Percentiles rank a stretch among this genome's conserved stretches.
phyloP scores from a whole-genome alignment of 2,797 vertebrate species.

The Neomorphus geoffroyi region DNA sequence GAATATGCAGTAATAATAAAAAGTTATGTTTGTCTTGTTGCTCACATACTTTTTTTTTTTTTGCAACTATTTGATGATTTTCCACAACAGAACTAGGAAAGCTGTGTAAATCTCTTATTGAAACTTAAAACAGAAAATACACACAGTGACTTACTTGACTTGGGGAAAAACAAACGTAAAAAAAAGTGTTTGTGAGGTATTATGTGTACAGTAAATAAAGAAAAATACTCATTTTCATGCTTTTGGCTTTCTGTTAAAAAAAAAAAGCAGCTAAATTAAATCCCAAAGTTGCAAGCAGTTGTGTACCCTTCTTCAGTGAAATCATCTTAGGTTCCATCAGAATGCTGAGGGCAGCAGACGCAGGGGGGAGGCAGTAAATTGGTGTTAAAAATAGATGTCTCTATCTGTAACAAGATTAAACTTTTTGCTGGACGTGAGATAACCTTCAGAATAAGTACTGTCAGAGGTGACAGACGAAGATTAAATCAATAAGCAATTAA shows the following conservation, averaged over 20 bases:
- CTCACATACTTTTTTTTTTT: not conserved
- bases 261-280: not conserved
- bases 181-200: not conserved
- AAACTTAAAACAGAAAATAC: not conserved
- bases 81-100: not conserved
- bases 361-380: not conserved
- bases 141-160: not conserved
- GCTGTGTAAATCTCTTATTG: not conserved
- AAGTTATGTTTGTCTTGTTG: not conserved
- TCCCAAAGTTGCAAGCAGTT: not conserved
- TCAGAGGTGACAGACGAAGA: not conserved
- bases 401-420: not conserved
- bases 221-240: not conserved
- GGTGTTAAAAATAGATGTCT: not conserved
- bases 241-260: not conserved
- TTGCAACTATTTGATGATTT: not conserved
- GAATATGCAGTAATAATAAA: not conserved
- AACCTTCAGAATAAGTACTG: not conserved
- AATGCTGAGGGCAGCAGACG: not conserved
- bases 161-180: not conserved
- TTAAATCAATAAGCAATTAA: not conserved
- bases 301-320: not conserved
- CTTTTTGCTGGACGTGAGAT: not conserved
- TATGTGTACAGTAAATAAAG: not conserved
- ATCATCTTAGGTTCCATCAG: not conserved